Evolutionary conservation across 2,888 invertebrate genomes (phyloP), one percentile per base, ranked within the genome.

Genomic region (Philereme vetulata): DNA sequence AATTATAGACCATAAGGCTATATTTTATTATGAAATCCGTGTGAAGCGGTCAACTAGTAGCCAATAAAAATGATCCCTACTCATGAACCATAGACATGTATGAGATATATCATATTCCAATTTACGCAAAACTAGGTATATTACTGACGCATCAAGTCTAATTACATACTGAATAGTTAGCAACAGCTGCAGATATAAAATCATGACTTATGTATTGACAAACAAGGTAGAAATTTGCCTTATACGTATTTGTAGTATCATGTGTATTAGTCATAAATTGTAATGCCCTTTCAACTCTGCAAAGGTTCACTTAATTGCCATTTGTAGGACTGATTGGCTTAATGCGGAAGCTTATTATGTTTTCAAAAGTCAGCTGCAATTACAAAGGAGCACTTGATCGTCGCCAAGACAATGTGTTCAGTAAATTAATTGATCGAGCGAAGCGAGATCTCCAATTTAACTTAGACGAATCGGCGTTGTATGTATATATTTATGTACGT

Each of bases 191-290:
- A 38, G 40, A 10, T 8, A 40, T 54, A 34, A 34, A 54, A 45
- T 47, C 46, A 46, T 32, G 40, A 40, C 11, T 11, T 35, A 43
- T 4, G 9, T 44, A 54, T 35, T 51, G 51, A 51, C 51, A 42
- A 46, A 43, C 9, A 38, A 48, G 40, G 10, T 8, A 49, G 44
- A 40, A 52, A 59, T 56, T 50, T 50, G 51, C 36, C 1, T 4
- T n/a, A 4, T 45, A 45, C 21, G 51, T 55, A 62, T 38, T 36
- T 21, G 40, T 40, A 60, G 57, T 57, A 57, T 47, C 34, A 61
- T 36, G n/a, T 43, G 35, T 48, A 48, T 64, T 56, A 60, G 51
- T 60, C 60, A 64, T 40, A 50, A 46, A 46, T 42, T 40, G 5
- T 11, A 44, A 11, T 47, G 51, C 34, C 48, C 51, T 48, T 56